These are phyloP conservation scores for Dicentrarchus labrax DNA, from an alignment of 2,113 vertebrate species.

Conservation along the genomic window DNA sequence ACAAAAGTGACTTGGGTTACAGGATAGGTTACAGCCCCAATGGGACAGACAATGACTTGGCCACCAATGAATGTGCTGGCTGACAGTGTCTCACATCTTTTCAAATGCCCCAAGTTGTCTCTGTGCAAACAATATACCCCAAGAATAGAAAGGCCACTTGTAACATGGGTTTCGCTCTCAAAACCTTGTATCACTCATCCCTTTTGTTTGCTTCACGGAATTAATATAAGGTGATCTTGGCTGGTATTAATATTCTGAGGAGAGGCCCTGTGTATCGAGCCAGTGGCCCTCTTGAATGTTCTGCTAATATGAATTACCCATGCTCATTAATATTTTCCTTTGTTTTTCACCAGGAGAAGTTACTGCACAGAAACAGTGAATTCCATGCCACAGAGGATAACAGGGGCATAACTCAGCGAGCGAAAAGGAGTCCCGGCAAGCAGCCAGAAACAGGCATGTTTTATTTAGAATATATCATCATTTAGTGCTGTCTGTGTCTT, in stretches of 20 bases:
- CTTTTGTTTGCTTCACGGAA: slow-evolving; percentile 34
- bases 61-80: slow-evolving; percentile 63
- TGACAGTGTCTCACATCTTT: slow-evolving; percentile 63
- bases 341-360: slow-evolving; percentile 69
- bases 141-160: slow-evolving; percentile 66
- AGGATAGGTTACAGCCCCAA: slow-evolving; percentile 74
- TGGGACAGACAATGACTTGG: slow-evolving; percentile 77
- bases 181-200: slow-evolving; percentile 32
- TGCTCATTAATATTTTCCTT: slow-evolving; percentile 11
- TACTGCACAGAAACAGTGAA: slow-evolving; percentile 63
- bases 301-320: neutral
- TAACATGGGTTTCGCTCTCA: slow-evolving; percentile 58
- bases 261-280: neutral
- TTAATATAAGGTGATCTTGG: slow-evolving; percentile 26
- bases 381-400: slow-evolving; percentile 66
- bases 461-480: neutral
- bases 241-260: slow-evolving; percentile 25
- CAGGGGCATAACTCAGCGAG: slow-evolving; percentile 76
- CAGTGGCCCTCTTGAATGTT: slow-evolving; percentile 7
- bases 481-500: neutral
- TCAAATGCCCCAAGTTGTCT: slow-evolving; percentile 74
- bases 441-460: slow-evolving; percentile 75
- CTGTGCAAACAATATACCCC: slow-evolving; percentile 74
- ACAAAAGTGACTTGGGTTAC: slow-evolving; percentile 82
- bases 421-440: slow-evolving; percentile 79